Base-by-base conservation (phyloP, 2,113 vertebrate species). In the Nanorana parkeri region DNA sequence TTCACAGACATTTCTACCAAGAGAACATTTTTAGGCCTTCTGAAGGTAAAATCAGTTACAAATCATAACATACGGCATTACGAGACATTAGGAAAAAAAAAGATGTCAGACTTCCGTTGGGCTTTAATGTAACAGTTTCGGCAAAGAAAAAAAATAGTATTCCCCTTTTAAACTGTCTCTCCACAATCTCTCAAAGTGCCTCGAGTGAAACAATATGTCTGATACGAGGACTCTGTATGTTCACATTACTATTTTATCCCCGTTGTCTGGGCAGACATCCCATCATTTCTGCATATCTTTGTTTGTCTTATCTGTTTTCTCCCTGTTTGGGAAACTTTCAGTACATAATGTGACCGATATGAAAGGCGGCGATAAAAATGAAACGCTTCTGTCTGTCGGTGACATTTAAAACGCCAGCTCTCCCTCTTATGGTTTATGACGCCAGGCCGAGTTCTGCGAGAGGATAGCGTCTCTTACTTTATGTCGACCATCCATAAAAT, bases 391-490 rank as follows among this genome's bases (percentile, higher is more conserved):
- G 21, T 58, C 28, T 58, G 65, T 20, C n/a, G 4, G 19, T 68
- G 77, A 79, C 77, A 68, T 79, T 79, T 60, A 79, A 24, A 60
- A 26, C 52, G 16, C 15, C 51, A 24, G 52, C 58, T 79, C 51
- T 79, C 77, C 52, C 66, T 79, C 51, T 79, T 28, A 32, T 79
- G 77, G 47, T 79, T 78, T 78, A 78, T 68, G 77, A 79, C 65
- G 63, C 76, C 47, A 68, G 54, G 13, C 51, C 23, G 26, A 17
- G 52, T 60, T 19, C 77, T 67, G 15, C 3, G 65, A 58, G 17
- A 26, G 58, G 77, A 78, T 55, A 67, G 26, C 23, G 51, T 28
- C 51, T 56, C 52, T 77, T 77, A 63, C 17, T 77, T 77, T 64
- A 61, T 64, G 28, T 51, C 58, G 61, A 10, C 60, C 61, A 52